Base-by-base conservation (phyloP, 2,888 invertebrate species). In the Neocrepidodera transversa region DNA sequence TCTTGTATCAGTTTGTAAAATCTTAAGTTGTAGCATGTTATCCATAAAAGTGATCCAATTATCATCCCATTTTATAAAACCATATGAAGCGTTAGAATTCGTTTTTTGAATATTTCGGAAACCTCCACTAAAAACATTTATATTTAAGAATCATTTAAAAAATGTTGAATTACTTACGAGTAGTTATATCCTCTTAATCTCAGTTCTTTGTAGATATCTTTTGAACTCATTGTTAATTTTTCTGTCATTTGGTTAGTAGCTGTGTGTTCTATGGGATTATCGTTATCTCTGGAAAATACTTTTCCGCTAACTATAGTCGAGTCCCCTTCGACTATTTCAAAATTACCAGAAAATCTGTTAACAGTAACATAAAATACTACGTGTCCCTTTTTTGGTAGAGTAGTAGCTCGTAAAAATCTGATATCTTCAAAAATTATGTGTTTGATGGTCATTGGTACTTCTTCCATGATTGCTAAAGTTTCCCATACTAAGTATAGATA, bases 31-130 rank as follows among this genome's bases (percentile, higher is more conserved):
- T 8, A 95, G 82, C 87, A 95, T 88, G 50, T 91, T 90, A 79
- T 95, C 95, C 83, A 95, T 86, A 79, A 92, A 94, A 0, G 92
- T 86, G 8, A 93, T 88, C 93, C 93, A 95, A 79, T 93, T 92
- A 13, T 67, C 60, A 0, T 63, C 45, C 75, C 75, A 75, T 56
- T 63, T 58, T 13, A 75, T 66, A 7, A 58, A 60, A 17, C 65
- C 74, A 8, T 35, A 20, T 2, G 66, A 49, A 4, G 63, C 71
- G 2, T 47, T 50, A 2, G 62, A 50, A 48, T 73, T 65, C 45
- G 72, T 73, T 17, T 65, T 57, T 14, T 66, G 58, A 6, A 77
- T 50, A 1, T 62, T 66, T 30, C 68, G 62, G 52, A 76, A 77
- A 3, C 47, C 50, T 1, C 71, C 73, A 11, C 73, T 75, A 48